These are phyloP conservation scores for Pardosa pseudoannulata DNA, from an alignment of 2,888 invertebrate species.

Conservation along the genomic window DNA sequence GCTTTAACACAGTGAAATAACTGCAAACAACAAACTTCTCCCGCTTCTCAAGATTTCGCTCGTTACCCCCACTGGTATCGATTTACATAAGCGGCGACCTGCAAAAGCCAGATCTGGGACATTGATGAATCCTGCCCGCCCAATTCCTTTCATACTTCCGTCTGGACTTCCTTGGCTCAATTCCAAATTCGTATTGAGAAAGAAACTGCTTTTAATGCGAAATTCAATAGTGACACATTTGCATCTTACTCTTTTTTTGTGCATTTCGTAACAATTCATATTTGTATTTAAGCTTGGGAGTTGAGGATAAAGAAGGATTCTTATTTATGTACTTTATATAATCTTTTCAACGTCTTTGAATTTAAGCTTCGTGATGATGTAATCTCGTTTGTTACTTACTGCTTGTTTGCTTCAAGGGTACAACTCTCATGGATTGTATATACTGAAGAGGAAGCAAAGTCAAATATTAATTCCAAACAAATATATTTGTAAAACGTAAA, in stretches of 20 bases:
- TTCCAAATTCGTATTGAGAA: neutral
- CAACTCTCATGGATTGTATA: too few species aligned
- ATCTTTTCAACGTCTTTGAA: too few species aligned
- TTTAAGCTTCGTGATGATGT: too few species aligned
- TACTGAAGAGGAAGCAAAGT: too few species aligned
- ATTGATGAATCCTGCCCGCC: neutral
- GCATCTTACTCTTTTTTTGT: neutral
- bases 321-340: too few species aligned
- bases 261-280: neutral
- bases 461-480: too few species aligned
- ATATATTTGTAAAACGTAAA: too few species aligned
- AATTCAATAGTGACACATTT: conserved; percentile 12
- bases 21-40: neutral
- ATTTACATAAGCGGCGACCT: conserved; percentile 15
- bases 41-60: conserved; percentile 8
- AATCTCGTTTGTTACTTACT: too few species aligned
- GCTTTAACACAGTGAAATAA: too few species aligned
- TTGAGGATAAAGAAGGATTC: too few species aligned
- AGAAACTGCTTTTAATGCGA: conserved; percentile 16
- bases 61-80: neutral
- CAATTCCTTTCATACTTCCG: conserved; percentile 13
- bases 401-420: too few species aligned
- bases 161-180: conserved; percentile 9
- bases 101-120: conserved; percentile 11
- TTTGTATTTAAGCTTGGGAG: too few species aligned